A percentile compares a stretch with the other conserved stretches of the same genome.
phyloP scores from a whole-genome alignment of 2,113 vertebrate species.

The Tetraodon nigroviridis region DNA sequence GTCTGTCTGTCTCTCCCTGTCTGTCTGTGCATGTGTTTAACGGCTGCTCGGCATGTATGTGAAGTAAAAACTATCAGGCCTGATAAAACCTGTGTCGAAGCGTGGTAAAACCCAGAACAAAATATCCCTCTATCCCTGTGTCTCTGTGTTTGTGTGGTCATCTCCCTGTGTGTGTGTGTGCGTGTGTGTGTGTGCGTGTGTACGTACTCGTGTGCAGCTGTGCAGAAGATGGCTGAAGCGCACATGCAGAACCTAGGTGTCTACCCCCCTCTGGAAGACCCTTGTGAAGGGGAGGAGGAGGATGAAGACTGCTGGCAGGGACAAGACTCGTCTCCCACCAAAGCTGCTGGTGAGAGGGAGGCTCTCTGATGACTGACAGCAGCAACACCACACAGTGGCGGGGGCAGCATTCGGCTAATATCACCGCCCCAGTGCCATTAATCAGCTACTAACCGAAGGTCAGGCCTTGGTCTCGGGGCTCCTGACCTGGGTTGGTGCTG shows the following conservation, averaged over 20 bases:
- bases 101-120: constrained; percentile 54
- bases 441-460: no score
- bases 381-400: constrained; percentile 6
- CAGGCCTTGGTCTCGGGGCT: no score
- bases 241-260: constrained; percentile 87
- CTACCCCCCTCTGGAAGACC: constrained; percentile 77
- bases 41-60: constrained; percentile 33
- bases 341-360: constrained; percentile 62
- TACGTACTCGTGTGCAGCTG: constrained; percentile 74
- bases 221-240: constrained; percentile 94
- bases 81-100: constrained; percentile 51
- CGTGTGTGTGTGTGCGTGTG: constrained; percentile 44
- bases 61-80: constrained; percentile 18
- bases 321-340: constrained; percentile 53
- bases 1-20: constrained; percentile 16
- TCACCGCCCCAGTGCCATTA: constrained; percentile 6
- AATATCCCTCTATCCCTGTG: constrained; percentile 57
- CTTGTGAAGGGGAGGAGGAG: constrained; percentile 75
- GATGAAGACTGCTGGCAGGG: constrained; percentile 63
- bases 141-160: constrained; percentile 44
- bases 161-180: constrained; percentile 31
- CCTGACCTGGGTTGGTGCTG: no score
- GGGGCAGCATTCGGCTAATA: background rate
- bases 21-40: constrained; percentile 41
- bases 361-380: constrained; percentile 13